A percentile compares a stretch with the other conserved stretches of the same genome.
Evolutionary conservation across 2,797 vertebrate genomes (phyloP).

Genomic region (Caiman crocodilus): DNA sequence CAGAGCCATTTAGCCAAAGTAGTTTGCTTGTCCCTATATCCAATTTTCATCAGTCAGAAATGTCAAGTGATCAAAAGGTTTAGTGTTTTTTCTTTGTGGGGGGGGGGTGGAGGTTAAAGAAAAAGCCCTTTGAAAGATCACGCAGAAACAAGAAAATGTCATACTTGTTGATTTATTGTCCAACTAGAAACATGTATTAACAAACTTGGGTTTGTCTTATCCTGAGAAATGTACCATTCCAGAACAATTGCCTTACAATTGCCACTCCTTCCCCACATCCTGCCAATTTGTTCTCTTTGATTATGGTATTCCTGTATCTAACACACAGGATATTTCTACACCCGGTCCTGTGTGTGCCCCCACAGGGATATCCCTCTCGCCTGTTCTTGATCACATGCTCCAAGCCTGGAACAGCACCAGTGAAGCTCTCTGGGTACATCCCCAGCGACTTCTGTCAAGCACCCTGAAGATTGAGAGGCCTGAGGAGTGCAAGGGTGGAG

Average conservation of each 20-base stretch:
- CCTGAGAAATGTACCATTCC: background rate
- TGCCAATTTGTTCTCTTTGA: background rate
- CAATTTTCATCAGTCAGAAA: slow-evolving; percentile 70
- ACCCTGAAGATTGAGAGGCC: no score
- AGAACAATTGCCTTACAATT: background rate
- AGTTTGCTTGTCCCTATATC: slow-evolving; percentile 63
- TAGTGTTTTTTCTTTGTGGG: slow-evolving; percentile 49
- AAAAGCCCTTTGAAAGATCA: background rate
- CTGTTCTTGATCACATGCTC: no score
- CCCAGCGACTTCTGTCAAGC: no score
- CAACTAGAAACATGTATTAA: background rate
- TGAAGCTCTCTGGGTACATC: no score
- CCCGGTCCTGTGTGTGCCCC: no score
- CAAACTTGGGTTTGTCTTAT: background rate
- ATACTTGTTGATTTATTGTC: background rate
- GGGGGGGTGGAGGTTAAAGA: background rate
- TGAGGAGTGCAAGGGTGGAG: no score
- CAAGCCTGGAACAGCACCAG: no score
- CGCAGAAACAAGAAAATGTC: background rate
- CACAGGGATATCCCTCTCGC: no score
- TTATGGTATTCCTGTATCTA: background rate
- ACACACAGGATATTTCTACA: background rate
- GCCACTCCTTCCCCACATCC: background rate
- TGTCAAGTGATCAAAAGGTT: slow-evolving; percentile 53
- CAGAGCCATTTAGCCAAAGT: slow-evolving; percentile 70